Evolutionary conservation across 1,140 invertebrate species (phyloP).

Genomic region (Plodia interpunctella): DNA sequence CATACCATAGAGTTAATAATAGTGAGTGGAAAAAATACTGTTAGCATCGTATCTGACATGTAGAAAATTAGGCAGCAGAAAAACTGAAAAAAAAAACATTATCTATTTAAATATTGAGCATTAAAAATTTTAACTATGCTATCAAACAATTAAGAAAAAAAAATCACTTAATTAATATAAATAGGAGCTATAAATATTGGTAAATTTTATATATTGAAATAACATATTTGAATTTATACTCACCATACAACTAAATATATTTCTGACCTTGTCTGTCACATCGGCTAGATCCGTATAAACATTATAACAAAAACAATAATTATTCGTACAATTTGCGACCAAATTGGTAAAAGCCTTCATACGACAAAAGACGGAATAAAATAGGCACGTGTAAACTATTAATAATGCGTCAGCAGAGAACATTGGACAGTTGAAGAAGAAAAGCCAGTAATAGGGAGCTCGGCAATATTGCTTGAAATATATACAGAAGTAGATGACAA

Average conservation of each 20-base stretch:
- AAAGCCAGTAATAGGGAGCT: neutral
- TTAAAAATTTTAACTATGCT: no score
- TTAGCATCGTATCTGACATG: neutral
- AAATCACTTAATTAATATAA: no score
- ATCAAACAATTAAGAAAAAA: no score
- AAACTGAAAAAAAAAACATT: neutral
- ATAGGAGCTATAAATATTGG: no score
- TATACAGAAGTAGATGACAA: neutral
- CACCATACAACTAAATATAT: neutral
- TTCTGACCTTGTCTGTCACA: neutral
- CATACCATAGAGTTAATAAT: neutral
- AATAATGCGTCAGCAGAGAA: neutral
- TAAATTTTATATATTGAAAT: neutral
- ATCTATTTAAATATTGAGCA: no score
- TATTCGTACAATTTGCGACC: neutral
- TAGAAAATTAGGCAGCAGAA: neutral
- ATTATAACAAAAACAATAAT: neutral
- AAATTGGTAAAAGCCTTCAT: neutral
- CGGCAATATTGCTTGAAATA: neutral
- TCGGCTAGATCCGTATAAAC: neutral
- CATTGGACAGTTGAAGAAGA: neutral
- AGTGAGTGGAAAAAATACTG: neutral
- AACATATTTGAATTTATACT: neutral
- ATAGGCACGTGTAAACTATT: neutral
- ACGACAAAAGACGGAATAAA: neutral